Evolutionary conservation across 2,113 vertebrate genomes (phyloP).

Genomic region (Centrocercus urophasianus): DNA sequence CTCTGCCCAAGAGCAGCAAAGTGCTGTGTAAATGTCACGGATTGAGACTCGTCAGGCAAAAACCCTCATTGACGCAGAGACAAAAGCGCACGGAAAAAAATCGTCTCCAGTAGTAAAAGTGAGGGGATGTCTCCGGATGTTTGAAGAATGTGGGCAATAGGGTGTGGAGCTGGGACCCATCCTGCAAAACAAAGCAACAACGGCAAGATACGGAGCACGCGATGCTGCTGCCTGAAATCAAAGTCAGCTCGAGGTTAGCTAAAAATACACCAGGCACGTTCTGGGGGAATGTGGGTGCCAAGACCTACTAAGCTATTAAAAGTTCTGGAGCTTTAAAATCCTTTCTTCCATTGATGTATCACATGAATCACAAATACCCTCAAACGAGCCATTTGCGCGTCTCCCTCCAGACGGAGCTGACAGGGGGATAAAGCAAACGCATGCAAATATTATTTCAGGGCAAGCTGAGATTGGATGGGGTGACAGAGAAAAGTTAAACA

Average conservation of each 20-base stretch:
- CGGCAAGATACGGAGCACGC: not conserved
- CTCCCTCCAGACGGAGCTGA: constrained; percentile 60
- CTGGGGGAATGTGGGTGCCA: not conserved
- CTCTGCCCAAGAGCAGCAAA: not conserved
- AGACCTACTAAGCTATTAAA: not conserved
- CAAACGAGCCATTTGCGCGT: constrained; percentile 34
- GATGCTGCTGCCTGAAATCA: not conserved
- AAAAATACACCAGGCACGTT: constrained; percentile 11
- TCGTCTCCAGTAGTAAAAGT: not conserved
- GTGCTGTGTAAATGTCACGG: not conserved
- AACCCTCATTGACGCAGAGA: not conserved
- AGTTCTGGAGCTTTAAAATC: constrained; percentile 37
- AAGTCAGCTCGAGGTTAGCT: constrained; percentile 30
- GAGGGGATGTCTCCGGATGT: not conserved
- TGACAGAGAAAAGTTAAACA: constrained; percentile 66
- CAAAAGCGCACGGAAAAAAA: not conserved
- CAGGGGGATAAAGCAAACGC: constrained; percentile 25
- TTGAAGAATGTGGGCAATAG: fast-evolving
- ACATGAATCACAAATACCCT: constrained; percentile 58
- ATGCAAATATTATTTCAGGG: constrained; percentile 55
- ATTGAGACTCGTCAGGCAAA: not conserved
- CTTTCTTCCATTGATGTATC: constrained; percentile 10
- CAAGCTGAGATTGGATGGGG: constrained; percentile 47
- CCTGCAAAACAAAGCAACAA: not conserved
- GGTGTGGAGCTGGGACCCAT: not conserved